phyloP scores from a whole-genome alignment of 2,113 vertebrate species.

The Rhea americana region DNA sequence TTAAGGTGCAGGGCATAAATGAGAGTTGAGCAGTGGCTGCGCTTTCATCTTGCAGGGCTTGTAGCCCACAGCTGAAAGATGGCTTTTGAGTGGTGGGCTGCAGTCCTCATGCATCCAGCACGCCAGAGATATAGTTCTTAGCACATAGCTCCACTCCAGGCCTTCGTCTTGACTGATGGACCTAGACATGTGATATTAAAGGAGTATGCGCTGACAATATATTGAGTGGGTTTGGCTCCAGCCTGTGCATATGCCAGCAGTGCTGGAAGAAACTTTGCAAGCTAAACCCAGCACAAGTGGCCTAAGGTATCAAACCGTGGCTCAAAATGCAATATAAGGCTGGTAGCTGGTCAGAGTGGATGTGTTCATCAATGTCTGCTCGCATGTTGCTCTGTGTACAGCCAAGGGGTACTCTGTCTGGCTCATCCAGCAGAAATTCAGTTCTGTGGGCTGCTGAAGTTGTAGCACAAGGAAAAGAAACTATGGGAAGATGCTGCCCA shows the following conservation, averaged over 20 bases:
- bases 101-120: background rate
- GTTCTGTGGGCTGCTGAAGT: background rate
- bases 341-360: background rate
- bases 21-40: background rate
- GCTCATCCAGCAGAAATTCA: accelerated
- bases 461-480: background rate
- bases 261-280: background rate
- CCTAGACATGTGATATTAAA: background rate
- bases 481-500: background rate
- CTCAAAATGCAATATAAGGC: background rate
- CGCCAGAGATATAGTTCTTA: background rate
- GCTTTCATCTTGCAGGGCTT: background rate
- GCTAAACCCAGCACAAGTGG: background rate
- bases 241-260: background rate
- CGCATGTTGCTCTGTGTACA: background rate
- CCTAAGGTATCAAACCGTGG: background rate
- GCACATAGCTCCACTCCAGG: accelerated
- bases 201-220: accelerated
- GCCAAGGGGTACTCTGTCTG: background rate
- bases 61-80: background rate
- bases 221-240: background rate
- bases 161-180: accelerated
- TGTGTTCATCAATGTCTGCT: accelerated
- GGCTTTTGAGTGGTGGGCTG: background rate
- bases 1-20: background rate